These are phyloP conservation scores for Pseudochaenichthys georgianus DNA, from an alignment of 2,797 vertebrate genomes.

Conservation along the genomic window DNA sequence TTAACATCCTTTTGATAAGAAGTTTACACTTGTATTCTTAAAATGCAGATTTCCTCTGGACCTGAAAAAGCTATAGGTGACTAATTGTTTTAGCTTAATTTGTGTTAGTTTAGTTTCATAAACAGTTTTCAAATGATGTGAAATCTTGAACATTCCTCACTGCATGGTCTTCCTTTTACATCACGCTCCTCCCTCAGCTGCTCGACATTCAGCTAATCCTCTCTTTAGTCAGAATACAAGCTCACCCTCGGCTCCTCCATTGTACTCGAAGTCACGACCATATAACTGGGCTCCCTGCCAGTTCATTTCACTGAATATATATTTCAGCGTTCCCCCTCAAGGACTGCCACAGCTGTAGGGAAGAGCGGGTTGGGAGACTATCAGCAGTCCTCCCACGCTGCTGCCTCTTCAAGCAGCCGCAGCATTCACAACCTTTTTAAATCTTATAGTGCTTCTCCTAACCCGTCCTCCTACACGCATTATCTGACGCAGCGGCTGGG, in stretches of 20 bases:
- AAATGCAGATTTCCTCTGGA: no score
- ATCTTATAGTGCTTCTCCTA: conserved; percentile 66
- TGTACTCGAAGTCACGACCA: conserved; percentile 74
- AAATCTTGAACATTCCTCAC: conserved; percentile 4
- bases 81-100: neutral
- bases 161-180: conserved; percentile 23
- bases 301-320: conserved; percentile 46
- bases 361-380: conserved; percentile 55
- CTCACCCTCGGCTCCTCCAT: conserved; percentile 50
- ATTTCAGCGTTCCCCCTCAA: conserved; percentile 57
- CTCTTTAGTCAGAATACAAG: conserved; percentile 58
- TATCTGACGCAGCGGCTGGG: conserved; percentile 56
- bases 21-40: no score
- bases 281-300: conserved; percentile 66
- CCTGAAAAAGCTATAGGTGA: neutral
- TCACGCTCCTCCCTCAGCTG: conserved; percentile 48
- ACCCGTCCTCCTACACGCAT: conserved; percentile 75
- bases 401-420: conserved; percentile 71
- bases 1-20: no score
- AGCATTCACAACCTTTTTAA: conserved; percentile 78
- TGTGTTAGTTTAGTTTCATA: neutral
- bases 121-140: neutral
- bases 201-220: conserved; percentile 60
- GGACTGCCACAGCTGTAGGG: conserved; percentile 66
- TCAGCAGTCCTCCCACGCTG: conserved; percentile 81